These are phyloP conservation scores for Nothocercus julius DNA, from an alignment of 2,113 vertebrate species.

Conservation along the genomic window DNA sequence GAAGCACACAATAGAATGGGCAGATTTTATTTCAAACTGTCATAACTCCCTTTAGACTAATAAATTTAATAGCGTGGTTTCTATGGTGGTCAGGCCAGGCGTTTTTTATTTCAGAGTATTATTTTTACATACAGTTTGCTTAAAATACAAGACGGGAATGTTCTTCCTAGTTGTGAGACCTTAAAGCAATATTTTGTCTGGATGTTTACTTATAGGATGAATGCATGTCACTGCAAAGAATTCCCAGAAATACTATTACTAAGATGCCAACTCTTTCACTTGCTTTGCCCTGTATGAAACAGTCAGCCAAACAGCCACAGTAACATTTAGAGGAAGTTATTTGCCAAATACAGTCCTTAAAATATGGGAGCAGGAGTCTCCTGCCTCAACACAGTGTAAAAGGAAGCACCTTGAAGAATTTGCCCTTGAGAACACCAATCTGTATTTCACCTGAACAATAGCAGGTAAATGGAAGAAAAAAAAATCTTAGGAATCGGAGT, in stretches of 20 bases:
- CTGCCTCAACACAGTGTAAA: neutral
- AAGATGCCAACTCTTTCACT: neutral
- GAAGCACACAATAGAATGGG: slow-evolving; percentile 10
- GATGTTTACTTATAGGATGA: neutral
- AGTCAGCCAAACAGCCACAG: neutral
- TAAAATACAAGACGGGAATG: neutral
- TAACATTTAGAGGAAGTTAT: neutral
- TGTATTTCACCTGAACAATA: neutral
- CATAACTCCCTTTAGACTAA: neutral
- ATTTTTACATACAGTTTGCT: slow-evolving; percentile 2
- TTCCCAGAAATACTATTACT: neutral
- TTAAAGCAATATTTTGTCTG: slow-evolving; percentile 3
- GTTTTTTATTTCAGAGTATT: neutral
- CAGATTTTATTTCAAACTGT: slow-evolving; percentile 19
- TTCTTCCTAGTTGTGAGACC: neutral
- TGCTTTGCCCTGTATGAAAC: neutral
- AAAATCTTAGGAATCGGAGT: neutral
- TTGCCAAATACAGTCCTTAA: neutral
- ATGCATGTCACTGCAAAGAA: neutral
- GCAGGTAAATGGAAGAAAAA: neutral
- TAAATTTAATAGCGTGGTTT: slow-evolving; percentile 18
- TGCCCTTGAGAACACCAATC: neutral
- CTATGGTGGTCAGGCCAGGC: neutral
- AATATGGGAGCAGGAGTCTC: neutral
- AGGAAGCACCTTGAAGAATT: neutral